phyloP scores from a whole-genome alignment of 2,888 invertebrate species.

The Ramazzottius varieornatus region DNA sequence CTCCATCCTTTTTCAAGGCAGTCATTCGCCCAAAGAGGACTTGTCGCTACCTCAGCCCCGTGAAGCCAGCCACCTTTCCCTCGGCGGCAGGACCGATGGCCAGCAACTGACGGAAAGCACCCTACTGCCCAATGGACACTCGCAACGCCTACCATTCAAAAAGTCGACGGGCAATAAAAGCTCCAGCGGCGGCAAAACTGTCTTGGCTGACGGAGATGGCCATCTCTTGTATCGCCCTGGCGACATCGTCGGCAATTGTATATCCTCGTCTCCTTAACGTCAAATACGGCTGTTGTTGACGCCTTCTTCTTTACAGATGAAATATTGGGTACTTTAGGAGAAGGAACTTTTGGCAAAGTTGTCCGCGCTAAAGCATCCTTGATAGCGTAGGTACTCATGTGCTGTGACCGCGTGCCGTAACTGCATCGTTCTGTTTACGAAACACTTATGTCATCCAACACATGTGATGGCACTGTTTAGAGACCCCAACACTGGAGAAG shows the following conservation, averaged over 20 bases:
- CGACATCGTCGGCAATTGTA: neutral
- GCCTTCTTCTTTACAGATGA: neutral
- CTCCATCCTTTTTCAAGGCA: too few relatives aligned
- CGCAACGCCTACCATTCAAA: too few relatives aligned
- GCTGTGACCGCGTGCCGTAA: too few relatives aligned
- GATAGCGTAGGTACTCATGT: neutral
- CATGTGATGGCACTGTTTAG: neutral
- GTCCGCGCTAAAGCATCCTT: neutral
- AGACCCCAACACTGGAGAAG: neutral
- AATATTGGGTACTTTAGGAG: neutral
- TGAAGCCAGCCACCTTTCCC: neutral
- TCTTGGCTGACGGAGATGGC: neutral
- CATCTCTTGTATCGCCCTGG: neutral
- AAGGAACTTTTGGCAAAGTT: neutral
- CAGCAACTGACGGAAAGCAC: too few relatives aligned
- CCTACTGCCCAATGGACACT: too few relatives aligned
- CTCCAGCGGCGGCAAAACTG: too few relatives aligned
- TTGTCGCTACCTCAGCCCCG: too few relatives aligned
- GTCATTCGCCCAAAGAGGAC: too few relatives aligned
- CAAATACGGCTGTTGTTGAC: neutral
- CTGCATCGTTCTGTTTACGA: neutral
- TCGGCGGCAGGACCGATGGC: neutral
- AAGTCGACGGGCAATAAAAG: too few relatives aligned
- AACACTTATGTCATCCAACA: neutral
- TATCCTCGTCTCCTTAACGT: neutral